A percentile compares a stretch with the other conserved stretches of the same genome.
These are phyloP conservation scores for Leucoraja erinaceus DNA, from an alignment of 2,113 vertebrate species.

Conservation along the genomic window DNA sequence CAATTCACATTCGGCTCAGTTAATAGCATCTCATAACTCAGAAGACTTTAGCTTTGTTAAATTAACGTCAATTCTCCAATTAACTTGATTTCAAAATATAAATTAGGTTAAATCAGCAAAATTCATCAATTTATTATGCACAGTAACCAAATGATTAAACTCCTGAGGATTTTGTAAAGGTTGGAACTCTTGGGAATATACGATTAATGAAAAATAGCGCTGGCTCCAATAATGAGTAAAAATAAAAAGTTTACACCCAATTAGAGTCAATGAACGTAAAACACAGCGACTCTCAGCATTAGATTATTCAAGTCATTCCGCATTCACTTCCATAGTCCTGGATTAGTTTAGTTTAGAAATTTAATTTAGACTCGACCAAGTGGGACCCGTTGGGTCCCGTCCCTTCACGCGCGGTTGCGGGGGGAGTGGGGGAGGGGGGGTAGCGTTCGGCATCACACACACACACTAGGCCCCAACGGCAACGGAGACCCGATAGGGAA, in stretches of 20 bases:
- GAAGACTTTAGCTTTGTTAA: conserved; percentile 5
- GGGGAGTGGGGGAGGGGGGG: too few species aligned
- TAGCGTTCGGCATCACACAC: too few species aligned
- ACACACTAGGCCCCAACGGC: too few species aligned
- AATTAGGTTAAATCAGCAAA: conserved; percentile 7
- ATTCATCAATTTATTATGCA: conserved; percentile 15
- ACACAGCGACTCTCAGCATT: background rate
- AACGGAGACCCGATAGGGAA: too few species aligned
- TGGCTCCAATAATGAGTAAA: background rate
- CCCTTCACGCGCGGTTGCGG: too few species aligned
- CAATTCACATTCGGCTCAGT: background rate
- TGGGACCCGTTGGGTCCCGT: too few species aligned
- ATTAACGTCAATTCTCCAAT: conserved; percentile 7
- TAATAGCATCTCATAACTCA: conserved; percentile 15
- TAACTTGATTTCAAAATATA: conserved; percentile 11
- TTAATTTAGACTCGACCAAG: too few species aligned
- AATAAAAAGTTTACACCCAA: background rate
- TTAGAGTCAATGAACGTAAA: background rate
- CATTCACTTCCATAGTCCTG: background rate
- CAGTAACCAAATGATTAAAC: conserved; percentile 26
- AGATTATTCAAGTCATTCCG: background rate
- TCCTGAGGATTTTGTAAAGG: conserved; percentile 23
- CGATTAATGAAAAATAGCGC: conserved; percentile 14
- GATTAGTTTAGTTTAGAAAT: background rate
- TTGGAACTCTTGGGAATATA: background rate